Evolutionary conservation across 1,140 invertebrate genomes (phyloP).

Genomic region (Ceratitis capitata): DNA sequence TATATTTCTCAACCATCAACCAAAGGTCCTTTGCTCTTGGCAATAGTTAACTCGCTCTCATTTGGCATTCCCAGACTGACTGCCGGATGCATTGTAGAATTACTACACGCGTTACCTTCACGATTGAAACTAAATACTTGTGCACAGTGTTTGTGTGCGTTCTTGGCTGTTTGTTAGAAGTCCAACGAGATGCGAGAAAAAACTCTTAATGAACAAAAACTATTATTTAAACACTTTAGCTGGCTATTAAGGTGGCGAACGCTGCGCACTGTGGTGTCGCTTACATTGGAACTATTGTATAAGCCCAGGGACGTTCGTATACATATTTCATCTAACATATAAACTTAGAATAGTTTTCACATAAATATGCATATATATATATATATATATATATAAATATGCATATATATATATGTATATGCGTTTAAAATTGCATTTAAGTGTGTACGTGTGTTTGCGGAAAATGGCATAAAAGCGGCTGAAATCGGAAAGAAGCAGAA

Average conservation of each 20-base stretch:
- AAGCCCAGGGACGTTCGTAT: too few species aligned
- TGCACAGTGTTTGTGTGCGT: background rate
- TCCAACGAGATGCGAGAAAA: background rate
- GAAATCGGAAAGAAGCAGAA: background rate
- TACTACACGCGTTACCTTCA: background rate
- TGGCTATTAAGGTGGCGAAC: slow-evolving; percentile 12
- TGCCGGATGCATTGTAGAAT: too few species aligned
- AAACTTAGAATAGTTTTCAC: background rate
- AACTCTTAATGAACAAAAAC: background rate
- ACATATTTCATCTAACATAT: background rate
- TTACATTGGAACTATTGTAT: background rate
- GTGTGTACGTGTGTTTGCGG: background rate
- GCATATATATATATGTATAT: background rate
- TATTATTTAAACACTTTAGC: background rate
- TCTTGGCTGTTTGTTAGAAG: background rate
- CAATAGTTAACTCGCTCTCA: background rate
- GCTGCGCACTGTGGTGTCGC: background rate
- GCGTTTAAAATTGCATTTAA: background rate
- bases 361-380: background rate
- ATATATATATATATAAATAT: background rate
- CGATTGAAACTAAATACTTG: background rate
- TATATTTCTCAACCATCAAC: background rate
- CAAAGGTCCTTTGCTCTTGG: background rate
- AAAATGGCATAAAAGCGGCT: background rate
- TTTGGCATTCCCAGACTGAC: background rate